These are phyloP conservation scores for Apodemus sylvaticus DNA, from an alignment of 2,113 vertebrate genomes.

Conservation along the genomic window DNA sequence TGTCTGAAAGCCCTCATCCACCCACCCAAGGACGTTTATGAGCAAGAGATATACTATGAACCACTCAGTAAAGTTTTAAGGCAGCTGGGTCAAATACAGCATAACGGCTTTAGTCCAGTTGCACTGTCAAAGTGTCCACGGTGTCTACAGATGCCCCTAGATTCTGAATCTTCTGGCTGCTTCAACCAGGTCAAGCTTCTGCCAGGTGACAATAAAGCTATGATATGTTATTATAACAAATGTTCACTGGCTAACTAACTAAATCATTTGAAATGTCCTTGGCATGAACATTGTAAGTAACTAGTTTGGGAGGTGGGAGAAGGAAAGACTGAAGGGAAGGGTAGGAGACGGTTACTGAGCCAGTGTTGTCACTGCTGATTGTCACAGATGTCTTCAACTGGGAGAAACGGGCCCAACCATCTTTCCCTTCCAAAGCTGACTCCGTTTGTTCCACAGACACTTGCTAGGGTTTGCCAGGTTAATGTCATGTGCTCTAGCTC, in stretches of 20 bases:
- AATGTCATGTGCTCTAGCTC: background rate
- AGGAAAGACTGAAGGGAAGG: background rate
- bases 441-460: background rate
- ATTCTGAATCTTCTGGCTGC: background rate
- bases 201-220: background rate
- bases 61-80: background rate
- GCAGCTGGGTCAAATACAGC: background rate
- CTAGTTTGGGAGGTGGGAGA: background rate
- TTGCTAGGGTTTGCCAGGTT: background rate
- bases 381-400: background rate
- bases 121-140: background rate
- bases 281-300: background rate
- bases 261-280: background rate
- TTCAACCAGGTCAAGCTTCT: background rate
- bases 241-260: background rate
- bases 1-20: background rate
- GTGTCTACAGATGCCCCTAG: background rate
- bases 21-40: background rate
- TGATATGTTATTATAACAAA: background rate
- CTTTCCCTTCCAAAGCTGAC: background rate
- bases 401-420: background rate
- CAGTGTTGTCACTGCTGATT: too few relatives aligned
- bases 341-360: background rate
- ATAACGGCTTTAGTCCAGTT: background rate
- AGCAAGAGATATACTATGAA: background rate